Base-by-base conservation (phyloP, 2,888 invertebrate species). In the Parelbella ahira region DNA sequence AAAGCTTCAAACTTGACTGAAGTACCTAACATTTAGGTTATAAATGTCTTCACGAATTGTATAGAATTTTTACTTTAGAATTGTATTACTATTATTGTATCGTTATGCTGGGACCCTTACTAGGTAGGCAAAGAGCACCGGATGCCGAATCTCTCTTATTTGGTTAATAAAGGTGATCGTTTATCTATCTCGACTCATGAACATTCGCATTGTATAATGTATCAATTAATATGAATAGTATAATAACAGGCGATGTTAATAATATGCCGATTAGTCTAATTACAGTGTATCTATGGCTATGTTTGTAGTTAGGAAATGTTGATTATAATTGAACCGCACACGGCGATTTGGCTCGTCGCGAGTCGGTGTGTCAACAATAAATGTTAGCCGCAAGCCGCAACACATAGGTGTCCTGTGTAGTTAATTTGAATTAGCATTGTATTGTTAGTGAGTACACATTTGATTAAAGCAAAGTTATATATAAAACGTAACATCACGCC, bases 261-360 rank as follows among this genome's bases (percentile, higher is more conserved):
- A 15, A 23, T 8, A n/a, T 15, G 2, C n/a, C 13, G 23, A 30
- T 37, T 18, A 30, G n/a, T 6, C 21, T 30, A 30, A 38, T 38
- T 38, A 24, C 38, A 30, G 7, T 30, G 6, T 24, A 38, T 7
- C 23, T 18, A 30, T 19, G 18, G 7, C 19, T 39, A 18, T 39
- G 32, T 39, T 39, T 39, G 12, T 24, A 25, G 30, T 32, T 19
- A 12, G 30, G 29, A 39, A 39, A 39, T 19, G 30, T 24, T 39
- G 39, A 39, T 32, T 39, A 32, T 25, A 39, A 30, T 30, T 24
- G 32, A 24, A 32, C 39, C 39, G 32, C 25, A 24, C 19, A 19
- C 10, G 23, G 13, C 23, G 24, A 24, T 39, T 39, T 32, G 32
- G 32, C 19, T 18, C 21, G n/a, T n/a, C n/a, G n/a, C n/a, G n/a